phyloP scores from a whole-genome alignment of 2,888 invertebrate species.

The Myopa testacea region DNA sequence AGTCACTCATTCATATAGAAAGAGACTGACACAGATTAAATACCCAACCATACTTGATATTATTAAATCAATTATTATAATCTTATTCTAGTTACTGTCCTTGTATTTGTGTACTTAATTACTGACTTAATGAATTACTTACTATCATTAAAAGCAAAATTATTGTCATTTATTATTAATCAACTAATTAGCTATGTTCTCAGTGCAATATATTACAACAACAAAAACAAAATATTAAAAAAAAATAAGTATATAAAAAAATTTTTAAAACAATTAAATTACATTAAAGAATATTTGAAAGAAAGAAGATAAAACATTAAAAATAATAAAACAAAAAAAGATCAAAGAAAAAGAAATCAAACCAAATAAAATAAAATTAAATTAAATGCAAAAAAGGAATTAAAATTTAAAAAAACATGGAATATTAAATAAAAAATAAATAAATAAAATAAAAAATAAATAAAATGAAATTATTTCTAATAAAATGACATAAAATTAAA shows the following conservation, averaged over 20 bases:
- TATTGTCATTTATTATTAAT: conserved; percentile 30
- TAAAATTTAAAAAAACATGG: no score
- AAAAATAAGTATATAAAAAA: conserved; percentile 2
- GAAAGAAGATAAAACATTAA: conserved; percentile 33
- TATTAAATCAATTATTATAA: conserved; percentile 31
- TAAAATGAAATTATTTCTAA: no score
- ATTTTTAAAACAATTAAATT: no score
- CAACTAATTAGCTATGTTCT: conserved; percentile 38
- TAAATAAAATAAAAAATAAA: no score
- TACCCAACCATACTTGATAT: conserved; percentile 1
- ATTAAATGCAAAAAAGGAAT: background rate
- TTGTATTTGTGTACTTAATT: conserved; percentile 42
- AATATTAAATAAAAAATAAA: no score
- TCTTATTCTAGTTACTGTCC: conserved; percentile 29
- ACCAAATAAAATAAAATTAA: background rate
- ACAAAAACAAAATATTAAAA: conserved; percentile 31
- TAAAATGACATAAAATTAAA: no score
- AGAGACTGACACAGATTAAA: conserved; percentile 4
- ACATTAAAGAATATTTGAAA: no score
- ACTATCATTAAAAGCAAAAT: conserved; percentile 42
- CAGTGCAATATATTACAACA: conserved; percentile 42
- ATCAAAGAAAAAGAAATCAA: conserved; percentile 25
- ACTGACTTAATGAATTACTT: conserved; percentile 45
- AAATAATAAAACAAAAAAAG: conserved; percentile 25
- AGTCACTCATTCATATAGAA: background rate